Percentiles rank a stretch among this genome's conserved stretches.
Evolutionary conservation across 2,888 invertebrate genomes (phyloP).

Genomic region (Lithosia quadra): DNA sequence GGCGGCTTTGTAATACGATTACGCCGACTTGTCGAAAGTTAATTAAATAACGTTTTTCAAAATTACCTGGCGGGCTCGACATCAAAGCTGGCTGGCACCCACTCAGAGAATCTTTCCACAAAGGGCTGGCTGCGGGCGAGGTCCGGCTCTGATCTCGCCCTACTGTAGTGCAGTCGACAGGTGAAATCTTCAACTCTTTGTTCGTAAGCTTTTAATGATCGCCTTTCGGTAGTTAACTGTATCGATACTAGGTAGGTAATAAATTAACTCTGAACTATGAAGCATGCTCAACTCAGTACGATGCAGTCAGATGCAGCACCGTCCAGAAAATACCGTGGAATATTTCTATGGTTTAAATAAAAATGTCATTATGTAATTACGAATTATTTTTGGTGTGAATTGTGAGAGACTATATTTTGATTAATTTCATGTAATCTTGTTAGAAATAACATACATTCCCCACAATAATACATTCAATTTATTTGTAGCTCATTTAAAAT

Average conservation of each 20-base stretch:
- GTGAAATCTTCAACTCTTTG: conserved; percentile 72
- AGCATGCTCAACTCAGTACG: background rate
- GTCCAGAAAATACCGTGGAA: background rate
- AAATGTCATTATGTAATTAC: background rate
- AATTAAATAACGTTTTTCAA: conserved; percentile 87
- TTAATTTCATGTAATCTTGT: background rate
- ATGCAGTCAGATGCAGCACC: background rate
- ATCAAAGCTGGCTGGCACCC: conserved; percentile 78
- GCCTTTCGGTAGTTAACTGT: conserved; percentile 15
- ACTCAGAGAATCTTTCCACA: conserved; percentile 78
- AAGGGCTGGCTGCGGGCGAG: conserved; percentile 80
- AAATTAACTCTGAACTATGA: background rate
- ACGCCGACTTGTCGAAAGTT: conserved; percentile 86
- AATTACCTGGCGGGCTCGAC: conserved; percentile 82
- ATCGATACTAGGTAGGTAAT: background rate
- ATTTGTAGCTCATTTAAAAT: too few relatives aligned
- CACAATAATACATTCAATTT: too few relatives aligned
- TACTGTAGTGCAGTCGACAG: conserved; percentile 72
- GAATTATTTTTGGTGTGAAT: background rate
- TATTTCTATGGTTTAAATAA: background rate
- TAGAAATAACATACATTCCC: too few relatives aligned
- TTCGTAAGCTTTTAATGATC: conserved; percentile 41
- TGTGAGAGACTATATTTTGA: background rate
- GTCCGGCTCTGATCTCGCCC: conserved; percentile 70
- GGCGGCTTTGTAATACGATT: conserved; percentile 86